Conservation (phyloP, 2,113 vertebrate genomes). For the Siniperca knerii region DNA sequence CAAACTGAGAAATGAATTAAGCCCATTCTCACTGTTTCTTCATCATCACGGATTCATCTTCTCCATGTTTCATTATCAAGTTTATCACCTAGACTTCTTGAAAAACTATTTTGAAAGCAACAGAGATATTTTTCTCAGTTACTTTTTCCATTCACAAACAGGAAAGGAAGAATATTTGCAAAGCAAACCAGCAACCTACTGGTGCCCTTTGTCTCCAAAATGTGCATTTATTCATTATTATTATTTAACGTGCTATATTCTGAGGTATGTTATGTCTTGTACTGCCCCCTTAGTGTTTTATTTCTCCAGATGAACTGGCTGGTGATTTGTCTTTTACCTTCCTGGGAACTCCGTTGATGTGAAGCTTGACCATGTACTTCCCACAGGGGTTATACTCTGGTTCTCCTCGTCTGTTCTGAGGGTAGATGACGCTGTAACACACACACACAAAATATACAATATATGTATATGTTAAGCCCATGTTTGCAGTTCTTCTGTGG, state of each 20-base stretch:
- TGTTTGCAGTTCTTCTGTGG: background rate
- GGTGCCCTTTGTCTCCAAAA: background rate
- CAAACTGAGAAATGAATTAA: background rate
- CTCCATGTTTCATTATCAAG: background rate
- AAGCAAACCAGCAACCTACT: background rate
- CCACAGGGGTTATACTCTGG: constrained; percentile 99
- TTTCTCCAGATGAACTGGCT: background rate
- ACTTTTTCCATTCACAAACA: background rate
- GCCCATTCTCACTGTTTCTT: background rate
- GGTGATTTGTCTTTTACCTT: constrained; percentile 85
- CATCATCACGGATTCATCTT: background rate
- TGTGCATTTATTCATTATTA: background rate
- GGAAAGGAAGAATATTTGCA: background rate
- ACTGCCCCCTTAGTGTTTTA: background rate
- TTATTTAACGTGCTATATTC: background rate
- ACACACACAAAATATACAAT: constrained; percentile 19
- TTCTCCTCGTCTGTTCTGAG: constrained; percentile 96
- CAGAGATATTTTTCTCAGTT: background rate
- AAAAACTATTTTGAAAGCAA: background rate
- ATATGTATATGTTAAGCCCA: no score
- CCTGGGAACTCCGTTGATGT: constrained; percentile 97
- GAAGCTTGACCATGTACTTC: constrained; percentile 99
- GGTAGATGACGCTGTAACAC: constrained; percentile 93
- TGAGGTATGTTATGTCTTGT: background rate
- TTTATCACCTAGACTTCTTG: background rate